Evolutionary conservation across 2,797 vertebrate species (phyloP), one percentile per base, ranked within the genome.

Genomic region (Ctenosaura bakeri): DNA sequence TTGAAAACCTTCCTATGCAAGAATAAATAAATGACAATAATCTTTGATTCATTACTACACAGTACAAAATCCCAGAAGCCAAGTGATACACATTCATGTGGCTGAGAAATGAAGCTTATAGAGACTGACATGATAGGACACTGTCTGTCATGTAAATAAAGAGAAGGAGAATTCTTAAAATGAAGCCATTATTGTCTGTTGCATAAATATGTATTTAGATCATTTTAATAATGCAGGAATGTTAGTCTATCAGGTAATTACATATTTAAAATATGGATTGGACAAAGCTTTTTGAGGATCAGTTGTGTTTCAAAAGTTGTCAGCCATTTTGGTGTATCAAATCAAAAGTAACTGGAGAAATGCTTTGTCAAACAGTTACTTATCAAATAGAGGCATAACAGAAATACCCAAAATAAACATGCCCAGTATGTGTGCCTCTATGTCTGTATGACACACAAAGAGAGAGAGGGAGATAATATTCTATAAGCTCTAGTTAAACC

Each of bases 61-160:
- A 16, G 73, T 3, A 0, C 1, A 24, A 92, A 93, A 86, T 0
- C 0, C 91, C 92, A 74, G 52, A 91, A 87, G 89, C 91, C 89
- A 88, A 88, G 46, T 54, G 0, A 69, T 83, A 56, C 29, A 20
- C 62, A 69, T 88, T 91, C 42, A 87, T 71, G 42, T 84, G 77
- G 91, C 91, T 91, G 46, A 3, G 83, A 92, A 91, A 90, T 91
- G 88, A 92, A 71, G 85, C 95, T 96, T 95, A 95, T 93, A 88
- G 91, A 82, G 88, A 90, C 87, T 95, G 93, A 96, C 66, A 5
- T 91, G 93, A 89, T 90, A 94, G 92, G 96, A 95, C 90, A 89
- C 93, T 94, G 90, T 50, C 89, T 96, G 88, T 90, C 95, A 93
- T 95, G 95, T 94, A 95, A 95, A 88, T 92, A 94, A 94, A 93